Evolutionary conservation across 2,113 vertebrate genomes (phyloP).

Genomic region (Ailurus styani): DNA sequence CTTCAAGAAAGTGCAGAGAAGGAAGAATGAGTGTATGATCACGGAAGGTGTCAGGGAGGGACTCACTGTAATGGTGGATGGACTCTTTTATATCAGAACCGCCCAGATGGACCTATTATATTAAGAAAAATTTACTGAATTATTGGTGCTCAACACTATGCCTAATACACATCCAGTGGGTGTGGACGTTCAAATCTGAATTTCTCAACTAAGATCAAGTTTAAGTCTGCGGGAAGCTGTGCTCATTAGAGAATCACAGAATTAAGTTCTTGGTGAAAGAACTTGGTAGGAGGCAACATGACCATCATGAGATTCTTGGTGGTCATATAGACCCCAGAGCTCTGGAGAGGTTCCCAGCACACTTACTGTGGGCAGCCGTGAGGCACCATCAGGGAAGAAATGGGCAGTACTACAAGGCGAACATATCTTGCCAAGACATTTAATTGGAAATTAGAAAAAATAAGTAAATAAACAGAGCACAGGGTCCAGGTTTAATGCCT

Average conservation of each 20-base stretch:
- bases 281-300: neutral
- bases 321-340: neutral
- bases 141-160: neutral
- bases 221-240: neutral
- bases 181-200: neutral
- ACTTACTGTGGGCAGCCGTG: conserved; percentile 10
- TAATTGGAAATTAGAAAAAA: conserved; percentile 71
- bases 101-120: neutral
- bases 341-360: conserved; percentile 43
- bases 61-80: neutral
- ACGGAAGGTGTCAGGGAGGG: neutral
- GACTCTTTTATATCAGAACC: neutral
- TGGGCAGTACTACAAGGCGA: conserved; percentile 54
- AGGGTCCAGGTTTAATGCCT: conserved; percentile 67
- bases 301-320: conserved; percentile 13
- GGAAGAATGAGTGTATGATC: neutral
- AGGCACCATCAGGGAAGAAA: conserved; percentile 63
- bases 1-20: neutral
- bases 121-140: neutral
- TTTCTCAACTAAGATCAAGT: neutral
- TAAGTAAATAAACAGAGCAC: conserved; percentile 71
- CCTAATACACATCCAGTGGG: neutral
- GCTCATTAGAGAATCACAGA: neutral
- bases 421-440: conserved; percentile 65
- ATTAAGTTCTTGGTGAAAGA: neutral